These are phyloP conservation scores for Astreopora myriophthalma DNA, from an alignment of 64 coral and sea anemone genomes.

Conservation along the genomic window DNA sequence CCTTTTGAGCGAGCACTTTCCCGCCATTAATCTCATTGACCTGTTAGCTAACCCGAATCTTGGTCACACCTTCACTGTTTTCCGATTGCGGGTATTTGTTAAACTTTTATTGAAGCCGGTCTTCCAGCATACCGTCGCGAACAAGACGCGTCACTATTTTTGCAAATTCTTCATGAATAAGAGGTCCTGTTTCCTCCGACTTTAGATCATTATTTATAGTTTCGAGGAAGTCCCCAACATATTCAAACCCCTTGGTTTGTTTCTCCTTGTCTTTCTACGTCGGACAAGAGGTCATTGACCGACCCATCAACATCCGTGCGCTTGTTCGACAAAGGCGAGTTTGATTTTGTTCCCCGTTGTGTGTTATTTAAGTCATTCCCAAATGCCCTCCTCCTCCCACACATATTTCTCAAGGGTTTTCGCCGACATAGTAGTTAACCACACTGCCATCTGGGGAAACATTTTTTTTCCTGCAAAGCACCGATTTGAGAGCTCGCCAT, in stretches of 20 bases:
- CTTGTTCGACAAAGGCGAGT: background rate
- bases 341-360: background rate
- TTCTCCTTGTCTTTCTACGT: background rate
- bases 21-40: background rate
- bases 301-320: too few species aligned
- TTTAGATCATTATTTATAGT: constrained; percentile 24
- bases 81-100: constrained; percentile 4
- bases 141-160: constrained; percentile 4
- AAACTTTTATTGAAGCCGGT: background rate
- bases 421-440: background rate
- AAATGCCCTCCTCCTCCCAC: too few species aligned
- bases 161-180: constrained; percentile 28
- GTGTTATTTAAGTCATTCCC: too few species aligned
- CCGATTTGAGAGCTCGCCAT: background rate
- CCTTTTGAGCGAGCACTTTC: too few species aligned
- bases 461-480: background rate
- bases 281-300: background rate
- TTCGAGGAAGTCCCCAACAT: background rate
- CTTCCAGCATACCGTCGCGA: background rate
- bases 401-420: background rate
- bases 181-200: background rate
- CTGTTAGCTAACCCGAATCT: constrained; percentile 7
- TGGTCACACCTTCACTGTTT: background rate
- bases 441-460: background rate
- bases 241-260: too few species aligned